Base-by-base conservation (phyloP, 2,113 vertebrate genomes). In the Poicephalus gulielmi region DNA sequence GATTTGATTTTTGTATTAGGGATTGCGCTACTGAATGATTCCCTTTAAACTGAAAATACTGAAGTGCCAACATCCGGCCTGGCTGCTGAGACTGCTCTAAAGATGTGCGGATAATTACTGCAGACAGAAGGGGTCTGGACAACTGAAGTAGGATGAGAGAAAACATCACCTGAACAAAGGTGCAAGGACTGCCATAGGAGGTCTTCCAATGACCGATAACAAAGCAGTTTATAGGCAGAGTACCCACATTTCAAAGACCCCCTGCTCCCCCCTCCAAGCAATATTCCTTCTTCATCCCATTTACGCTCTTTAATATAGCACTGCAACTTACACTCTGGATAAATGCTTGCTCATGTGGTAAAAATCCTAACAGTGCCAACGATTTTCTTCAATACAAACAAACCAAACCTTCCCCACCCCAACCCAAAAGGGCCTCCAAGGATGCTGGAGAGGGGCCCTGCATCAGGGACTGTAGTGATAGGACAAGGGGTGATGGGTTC, bases 221-320 rank as follows among this genome's bases (percentile, higher is more conserved):
- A 49, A 86, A 53, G 14, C 22, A 80, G 41, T 55, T 13, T 7
- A 43, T 0, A 53, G 44, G 16, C 46, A 47, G 20, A 68, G 24
- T 1, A 71, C 7, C 49, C 14, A n/a, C 6, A 30, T 44, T 60
- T 63, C 44, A 64, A 73, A 83, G 49, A 17, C 3, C 6, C 12
- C 4, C 24, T 52, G 13, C 3, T 49, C 1, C 4, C 12, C 11
- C 5, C 8, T 6, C 8, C 3, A 9, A 44, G 35, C 22, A 64
- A 82, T 16, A 64, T 6, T 77, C 44, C 44, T 70, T 17, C 28
- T 66, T 67, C 60, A 39, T 10, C 17, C 9, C 53, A 33, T 43
- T 13, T 28, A 13, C 11, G 41, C 27, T 49, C 63, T n/a, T 16
- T 14, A 8, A 17, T 86, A 31, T n/a, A 33, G 30, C 25, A 7